Conservation (phyloP, 2,888 invertebrate genomes). For the Aleiodes testaceus region DNA sequence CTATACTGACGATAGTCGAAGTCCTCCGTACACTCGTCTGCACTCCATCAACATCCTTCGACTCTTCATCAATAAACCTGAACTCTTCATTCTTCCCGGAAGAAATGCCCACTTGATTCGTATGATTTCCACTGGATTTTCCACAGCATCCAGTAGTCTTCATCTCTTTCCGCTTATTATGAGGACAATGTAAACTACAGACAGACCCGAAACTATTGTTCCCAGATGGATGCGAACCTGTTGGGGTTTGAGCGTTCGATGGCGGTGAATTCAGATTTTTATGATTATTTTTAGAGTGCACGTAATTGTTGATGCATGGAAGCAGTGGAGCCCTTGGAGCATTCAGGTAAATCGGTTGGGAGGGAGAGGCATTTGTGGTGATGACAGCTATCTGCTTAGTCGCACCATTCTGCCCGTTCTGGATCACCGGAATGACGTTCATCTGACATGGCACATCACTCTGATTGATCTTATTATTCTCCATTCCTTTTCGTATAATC, state of each 20-base stretch:
- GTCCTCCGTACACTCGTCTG: constrained; percentile 67
- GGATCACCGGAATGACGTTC: constrained; percentile 63
- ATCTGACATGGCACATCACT: constrained; percentile 55
- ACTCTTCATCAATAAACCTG: constrained; percentile 83
- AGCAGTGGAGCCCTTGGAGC: constrained; percentile 49
- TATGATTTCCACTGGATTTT: constrained; percentile 55
- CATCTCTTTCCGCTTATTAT: constrained; percentile 58
- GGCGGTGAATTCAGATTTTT: constrained; percentile 53
- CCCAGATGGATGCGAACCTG: constrained; percentile 64
- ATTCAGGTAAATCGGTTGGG: constrained; percentile 61
- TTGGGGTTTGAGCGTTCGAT: constrained; percentile 53
- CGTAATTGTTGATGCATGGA: constrained; percentile 46
- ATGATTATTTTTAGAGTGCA: constrained; percentile 62
- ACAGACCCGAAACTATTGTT: constrained; percentile 56
- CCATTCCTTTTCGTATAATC: constrained; percentile 64
- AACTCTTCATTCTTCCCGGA: constrained; percentile 76
- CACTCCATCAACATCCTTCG: constrained; percentile 57
- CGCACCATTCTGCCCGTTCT: constrained; percentile 59
- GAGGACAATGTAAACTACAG: constrained; percentile 54
- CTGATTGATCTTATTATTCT: constrained; percentile 68
- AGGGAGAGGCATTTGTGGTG: constrained; percentile 48
- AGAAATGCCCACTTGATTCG: constrained; percentile 55
- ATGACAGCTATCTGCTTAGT: constrained; percentile 51
- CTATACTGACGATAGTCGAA: constrained; percentile 80
- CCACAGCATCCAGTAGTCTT: constrained; percentile 55